phyloP scores from a whole-genome alignment of 2,113 vertebrate species.

The Dendropsophus ebraccatus region DNA sequence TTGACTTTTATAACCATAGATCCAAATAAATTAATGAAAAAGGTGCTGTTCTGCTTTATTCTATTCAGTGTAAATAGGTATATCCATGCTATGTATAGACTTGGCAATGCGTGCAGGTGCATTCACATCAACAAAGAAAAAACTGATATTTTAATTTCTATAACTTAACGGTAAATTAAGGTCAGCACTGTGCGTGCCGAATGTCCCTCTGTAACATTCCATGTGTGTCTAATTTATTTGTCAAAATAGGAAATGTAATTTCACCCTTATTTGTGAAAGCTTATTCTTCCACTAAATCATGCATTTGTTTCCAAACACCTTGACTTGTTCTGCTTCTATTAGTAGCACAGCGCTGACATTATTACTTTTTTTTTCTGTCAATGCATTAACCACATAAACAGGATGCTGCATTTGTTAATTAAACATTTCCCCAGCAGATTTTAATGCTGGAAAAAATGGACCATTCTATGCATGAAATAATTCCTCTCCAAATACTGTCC shows the following conservation, averaged over 20 bases:
- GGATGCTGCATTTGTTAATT: conserved; percentile 2
- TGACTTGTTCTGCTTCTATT: conserved; percentile 27
- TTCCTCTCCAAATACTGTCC: background rate
- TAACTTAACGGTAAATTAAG: conserved; percentile 43
- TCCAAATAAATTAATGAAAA: background rate
- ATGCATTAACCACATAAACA: conserved; percentile 22
- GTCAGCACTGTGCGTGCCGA: background rate
- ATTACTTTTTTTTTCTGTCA: conserved; percentile 32
- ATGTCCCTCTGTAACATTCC: conserved; percentile 5
- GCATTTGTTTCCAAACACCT: conserved; percentile 53
- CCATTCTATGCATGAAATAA: background rate
- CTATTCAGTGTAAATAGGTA: background rate
- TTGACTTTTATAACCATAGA: background rate
- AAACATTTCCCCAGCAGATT: conserved; percentile 2
- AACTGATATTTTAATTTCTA: conserved; percentile 52
- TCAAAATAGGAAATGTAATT: conserved; percentile 53
- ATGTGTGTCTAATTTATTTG: conserved; percentile 51
- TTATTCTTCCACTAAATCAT: conserved; percentile 31
- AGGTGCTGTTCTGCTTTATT: background rate
- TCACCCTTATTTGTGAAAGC: conserved; percentile 48
- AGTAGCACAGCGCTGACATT: conserved; percentile 29
- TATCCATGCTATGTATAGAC: background rate
- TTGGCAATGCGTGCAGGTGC: conserved; percentile 34
- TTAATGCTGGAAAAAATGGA: background rate
- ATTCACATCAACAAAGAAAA: background rate